phyloP scores from a whole-genome alignment of 2,113 vertebrate genomes.

The Burhinus oedicnemus region DNA sequence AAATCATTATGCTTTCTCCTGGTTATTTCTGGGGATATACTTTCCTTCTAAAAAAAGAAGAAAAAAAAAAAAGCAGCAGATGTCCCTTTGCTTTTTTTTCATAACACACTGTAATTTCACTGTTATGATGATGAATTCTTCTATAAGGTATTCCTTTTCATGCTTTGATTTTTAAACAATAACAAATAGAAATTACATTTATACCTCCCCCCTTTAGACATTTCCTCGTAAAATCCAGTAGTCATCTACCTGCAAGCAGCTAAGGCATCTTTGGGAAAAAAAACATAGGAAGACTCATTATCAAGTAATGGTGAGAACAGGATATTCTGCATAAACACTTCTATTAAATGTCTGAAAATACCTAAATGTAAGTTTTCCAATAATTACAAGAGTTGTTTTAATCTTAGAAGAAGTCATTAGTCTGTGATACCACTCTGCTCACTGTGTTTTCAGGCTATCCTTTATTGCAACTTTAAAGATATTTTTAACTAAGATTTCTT shows the following conservation, averaged over 20 bases:
- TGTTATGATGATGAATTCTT: not conserved
- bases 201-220: fast-evolving
- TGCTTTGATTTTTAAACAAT: not conserved
- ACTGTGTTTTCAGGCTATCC: not conserved
- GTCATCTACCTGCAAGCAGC: not conserved
- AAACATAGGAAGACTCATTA: not conserved
- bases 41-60: not conserved
- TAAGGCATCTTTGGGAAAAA: not conserved
- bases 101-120: not conserved
- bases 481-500: not conserved
- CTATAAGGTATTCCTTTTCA: not conserved
- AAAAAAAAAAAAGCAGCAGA: not conserved
- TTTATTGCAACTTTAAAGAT: not conserved
- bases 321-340: not conserved
- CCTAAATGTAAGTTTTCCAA: not conserved
- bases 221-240: not conserved
- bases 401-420: not conserved
- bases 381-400: not conserved
- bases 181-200: not conserved
- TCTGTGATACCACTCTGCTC: not conserved
- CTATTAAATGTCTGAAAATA: not conserved
- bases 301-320: not conserved
- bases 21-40: not conserved
- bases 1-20: constrained; percentile 1
- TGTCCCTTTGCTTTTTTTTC: not conserved